Percentiles rank a stretch among this genome's conserved stretches.
Conservation (phyloP, 2,888 invertebrate genomes). For the Brachylomia viminalis region DNA sequence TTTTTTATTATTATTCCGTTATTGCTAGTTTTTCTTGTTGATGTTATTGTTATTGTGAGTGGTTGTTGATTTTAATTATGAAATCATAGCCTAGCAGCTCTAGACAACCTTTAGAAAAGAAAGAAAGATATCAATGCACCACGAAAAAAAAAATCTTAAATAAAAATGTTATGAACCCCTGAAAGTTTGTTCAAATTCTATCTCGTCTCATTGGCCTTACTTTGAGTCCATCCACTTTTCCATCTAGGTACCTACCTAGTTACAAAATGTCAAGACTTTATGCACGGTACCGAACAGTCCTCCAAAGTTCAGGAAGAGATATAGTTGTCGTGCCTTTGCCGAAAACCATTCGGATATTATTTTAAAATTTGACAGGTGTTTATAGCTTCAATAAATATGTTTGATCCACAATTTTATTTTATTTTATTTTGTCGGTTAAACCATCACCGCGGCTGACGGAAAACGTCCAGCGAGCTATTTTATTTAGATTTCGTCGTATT, state of each 20-base stretch:
- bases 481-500: constrained; percentile 37
- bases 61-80: no score
- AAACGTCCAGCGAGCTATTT: constrained; percentile 28
- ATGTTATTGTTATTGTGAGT: no score
- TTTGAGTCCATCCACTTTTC: neutral
- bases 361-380: constrained; percentile 1
- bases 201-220: no score
- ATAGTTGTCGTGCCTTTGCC: neutral
- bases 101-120: no score
- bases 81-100: no score
- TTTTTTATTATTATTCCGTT: no score
- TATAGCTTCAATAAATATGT: constrained; percentile 24
- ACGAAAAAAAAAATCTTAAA: no score
- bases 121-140: no score
- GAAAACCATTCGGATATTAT: neutral
- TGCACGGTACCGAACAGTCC: neutral
- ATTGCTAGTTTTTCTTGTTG: no score
- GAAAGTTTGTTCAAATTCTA: no score
- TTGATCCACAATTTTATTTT: constrained; percentile 22
- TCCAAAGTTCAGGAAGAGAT: neutral
- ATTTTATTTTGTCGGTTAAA: constrained; percentile 22
- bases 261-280: neutral
- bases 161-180: no score
- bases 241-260: neutral
- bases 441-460: constrained; percentile 18